phyloP scores from a whole-genome alignment of 2,888 invertebrate species.

The Tinea pellionella region DNA sequence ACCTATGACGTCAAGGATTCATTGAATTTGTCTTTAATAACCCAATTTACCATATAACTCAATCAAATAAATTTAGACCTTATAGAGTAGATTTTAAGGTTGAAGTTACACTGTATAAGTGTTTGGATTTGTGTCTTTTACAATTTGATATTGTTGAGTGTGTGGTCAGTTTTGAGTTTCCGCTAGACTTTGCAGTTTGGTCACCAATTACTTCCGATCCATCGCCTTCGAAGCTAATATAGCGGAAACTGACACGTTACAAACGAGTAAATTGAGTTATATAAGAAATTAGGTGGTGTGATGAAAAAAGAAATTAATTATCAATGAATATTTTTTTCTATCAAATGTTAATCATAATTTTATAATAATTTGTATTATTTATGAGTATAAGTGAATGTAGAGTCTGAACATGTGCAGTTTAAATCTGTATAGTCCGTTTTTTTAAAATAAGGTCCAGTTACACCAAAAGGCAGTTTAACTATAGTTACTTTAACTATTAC shows the following conservation, averaged over 20 bases:
- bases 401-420: too few species aligned
- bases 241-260: conserved; percentile 20
- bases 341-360: too few species aligned
- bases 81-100: not conserved
- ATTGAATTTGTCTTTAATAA: not conserved
- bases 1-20: not conserved
- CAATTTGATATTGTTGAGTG: not conserved
- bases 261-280: conserved; percentile 15
- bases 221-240: conserved; percentile 24
- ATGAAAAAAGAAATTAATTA: too few species aligned
- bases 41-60: not conserved
- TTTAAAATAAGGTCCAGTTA: too few species aligned
- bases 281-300: not conserved
- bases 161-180: conserved; percentile 18
- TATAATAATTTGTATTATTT: too few species aligned
- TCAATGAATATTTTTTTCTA: too few species aligned
- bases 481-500: too few species aligned
- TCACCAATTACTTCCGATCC: conserved; percentile 23
- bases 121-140: not conserved
- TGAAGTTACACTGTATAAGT: not conserved
- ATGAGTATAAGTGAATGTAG: too few species aligned
- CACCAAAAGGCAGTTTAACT: too few species aligned
- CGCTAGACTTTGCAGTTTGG: conserved; percentile 24
- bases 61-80: not conserved
- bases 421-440: too few species aligned